Evolutionary conservation across 2,113 vertebrate species (phyloP), one percentile per base, ranked within the genome.

Genomic region (Dicentrarchus labrax): DNA sequence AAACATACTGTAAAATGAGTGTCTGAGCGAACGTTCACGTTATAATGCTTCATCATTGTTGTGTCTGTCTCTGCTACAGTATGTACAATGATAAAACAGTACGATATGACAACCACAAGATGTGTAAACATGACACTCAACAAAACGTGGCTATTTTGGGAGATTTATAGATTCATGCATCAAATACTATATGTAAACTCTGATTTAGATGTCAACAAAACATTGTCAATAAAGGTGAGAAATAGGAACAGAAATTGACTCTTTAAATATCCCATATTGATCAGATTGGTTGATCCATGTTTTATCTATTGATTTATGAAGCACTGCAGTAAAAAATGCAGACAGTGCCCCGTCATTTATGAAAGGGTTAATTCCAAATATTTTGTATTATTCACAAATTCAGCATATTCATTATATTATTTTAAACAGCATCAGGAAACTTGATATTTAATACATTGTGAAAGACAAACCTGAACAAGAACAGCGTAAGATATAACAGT

Each of bases 161-260:
- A 61, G 2, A 72, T 80, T 71, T 61, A 79, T 59, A 91, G 74
- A 85, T 85, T 41, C 72, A 86, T 90, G 81, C 74, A 83, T 83
- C n/a, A 86, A 82, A 85, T 66, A 48, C 47, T 72, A 15, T 53
- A 51, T 67, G 12, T 76, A 64, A 78, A 82, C 48, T 24, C 60
- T 56, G 61, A 82, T 74, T 65, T 17, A 57, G 4, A 70, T 51
- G 39, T 68, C 61, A 50, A 47, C 61, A 61, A 62, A 73, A 45
- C 6, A 47, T 4, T 24, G 53, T 9, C 9, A 72, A 78, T 21
- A 38, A 64, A 61, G 16, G 17, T 70, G n/a, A 57, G 39, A 61
- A 67, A 69, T 19, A 61, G 10, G 2, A 50, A 30, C 10, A 54
- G 12, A 38, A 62, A 76, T 57, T 2, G 39, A 67, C 41, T 48